Percentiles rank a stretch among this genome's conserved stretches.
Evolutionary conservation across 2,888 invertebrate genomes (phyloP).

Genomic region (Panzeria rudis): DNA sequence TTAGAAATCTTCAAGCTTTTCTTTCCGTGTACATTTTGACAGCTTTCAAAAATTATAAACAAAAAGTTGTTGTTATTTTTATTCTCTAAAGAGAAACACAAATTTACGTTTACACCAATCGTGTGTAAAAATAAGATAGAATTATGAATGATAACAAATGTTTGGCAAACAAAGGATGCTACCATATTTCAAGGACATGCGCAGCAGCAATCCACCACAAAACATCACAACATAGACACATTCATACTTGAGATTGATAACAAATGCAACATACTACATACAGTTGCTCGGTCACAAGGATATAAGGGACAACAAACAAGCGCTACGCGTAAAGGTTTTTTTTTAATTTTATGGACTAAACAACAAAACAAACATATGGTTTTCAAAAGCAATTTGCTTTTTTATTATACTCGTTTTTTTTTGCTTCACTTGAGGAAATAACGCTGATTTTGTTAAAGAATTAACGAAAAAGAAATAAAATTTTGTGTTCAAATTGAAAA

Average conservation of each 20-base stretch:
- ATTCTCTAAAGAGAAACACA: not conserved
- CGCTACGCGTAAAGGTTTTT: slow-evolving; percentile 33
- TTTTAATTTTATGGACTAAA: not conserved
- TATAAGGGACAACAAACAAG: slow-evolving; percentile 4
- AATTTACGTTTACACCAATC: slow-evolving; percentile 10
- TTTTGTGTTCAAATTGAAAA: not conserved
- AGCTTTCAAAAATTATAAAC: slow-evolving; percentile 49
- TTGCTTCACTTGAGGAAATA: not conserved
- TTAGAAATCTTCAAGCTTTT: slow-evolving; percentile 16
- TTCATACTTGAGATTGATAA: not conserved
- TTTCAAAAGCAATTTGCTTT: not conserved
- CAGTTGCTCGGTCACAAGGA: slow-evolving; percentile 6
- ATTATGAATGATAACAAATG: slow-evolving; percentile 36
- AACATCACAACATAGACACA: not conserved
- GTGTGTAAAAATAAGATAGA: not conserved
- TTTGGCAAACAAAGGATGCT: not conserved
- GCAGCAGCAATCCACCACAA: not conserved
- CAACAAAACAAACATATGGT: slow-evolving; percentile 36
- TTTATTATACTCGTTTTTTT: not conserved
- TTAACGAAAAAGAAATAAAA: not conserved
- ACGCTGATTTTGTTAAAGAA: not conserved
- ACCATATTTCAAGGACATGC: slow-evolving; percentile 16
- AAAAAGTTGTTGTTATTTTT: slow-evolving; percentile 9
- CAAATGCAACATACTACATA: slow-evolving; percentile 16
- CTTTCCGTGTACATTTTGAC: slow-evolving; percentile 37